These are phyloP conservation scores for Cybosia mesomella DNA, from an alignment of 2,888 invertebrate species.

Conservation along the genomic window DNA sequence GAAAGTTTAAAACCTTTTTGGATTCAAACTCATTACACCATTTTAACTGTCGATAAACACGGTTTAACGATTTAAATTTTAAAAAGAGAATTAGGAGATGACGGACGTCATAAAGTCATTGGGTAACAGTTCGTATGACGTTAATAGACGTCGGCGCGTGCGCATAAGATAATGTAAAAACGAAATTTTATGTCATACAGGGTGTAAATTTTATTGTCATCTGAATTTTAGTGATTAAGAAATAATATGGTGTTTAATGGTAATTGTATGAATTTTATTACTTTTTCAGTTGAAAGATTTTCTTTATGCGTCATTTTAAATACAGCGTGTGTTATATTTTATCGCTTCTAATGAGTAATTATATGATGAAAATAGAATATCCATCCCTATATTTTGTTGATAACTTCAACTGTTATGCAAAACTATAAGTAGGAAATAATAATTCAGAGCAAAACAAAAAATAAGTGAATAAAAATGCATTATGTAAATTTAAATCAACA, in stretches of 20 bases:
- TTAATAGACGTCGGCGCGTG: conserved; percentile 69
- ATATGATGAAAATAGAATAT: background rate
- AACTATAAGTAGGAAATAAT: too few relatives aligned
- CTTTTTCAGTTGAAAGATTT: conserved; percentile 45
- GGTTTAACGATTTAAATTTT: conserved; percentile 57
- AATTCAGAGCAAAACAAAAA: too few relatives aligned
- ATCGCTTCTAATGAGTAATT: background rate
- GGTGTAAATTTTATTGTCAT: conserved; percentile 69
- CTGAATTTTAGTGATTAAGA: conserved; percentile 69
- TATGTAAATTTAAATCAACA: too few relatives aligned
- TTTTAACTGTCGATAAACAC: conserved; percentile 70
- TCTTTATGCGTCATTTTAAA: background rate
- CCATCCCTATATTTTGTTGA: background rate
- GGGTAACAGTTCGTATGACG: conserved; percentile 40
- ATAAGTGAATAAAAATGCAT: too few relatives aligned
- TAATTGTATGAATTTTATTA: conserved; percentile 74
- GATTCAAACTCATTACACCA: conserved; percentile 60
- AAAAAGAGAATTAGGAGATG: conserved; percentile 41
- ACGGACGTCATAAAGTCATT: conserved; percentile 59
- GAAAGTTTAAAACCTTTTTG: conserved; percentile 55
- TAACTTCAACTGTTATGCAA: too few relatives aligned
- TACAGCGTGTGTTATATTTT: background rate
- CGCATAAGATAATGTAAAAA: conserved; percentile 66
- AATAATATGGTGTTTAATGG: conserved; percentile 75
- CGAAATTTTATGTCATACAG: conserved; percentile 62